Conservation (phyloP, 2,888 invertebrate genomes). For the Odontothrips loti region DNA sequence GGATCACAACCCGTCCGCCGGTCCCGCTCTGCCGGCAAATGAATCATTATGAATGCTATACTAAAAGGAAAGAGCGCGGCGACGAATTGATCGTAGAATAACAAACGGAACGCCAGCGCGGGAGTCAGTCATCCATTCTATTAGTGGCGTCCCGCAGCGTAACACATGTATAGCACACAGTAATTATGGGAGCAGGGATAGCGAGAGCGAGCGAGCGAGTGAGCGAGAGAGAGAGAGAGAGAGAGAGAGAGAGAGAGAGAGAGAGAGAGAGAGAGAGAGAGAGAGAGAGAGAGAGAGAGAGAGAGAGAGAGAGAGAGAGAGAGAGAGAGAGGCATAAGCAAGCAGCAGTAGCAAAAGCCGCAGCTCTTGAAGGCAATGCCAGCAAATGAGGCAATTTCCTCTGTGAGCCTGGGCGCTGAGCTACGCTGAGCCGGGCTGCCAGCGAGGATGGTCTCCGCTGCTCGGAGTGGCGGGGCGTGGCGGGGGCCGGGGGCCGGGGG, state of each 20-base stretch:
- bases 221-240: not conserved
- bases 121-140: not conserved
- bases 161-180: slow-evolving; percentile 2
- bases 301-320: slow-evolving; percentile 11
- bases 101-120: too few species aligned
- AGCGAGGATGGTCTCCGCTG: not conserved
- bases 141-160: not conserved
- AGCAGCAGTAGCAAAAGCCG: slow-evolving; percentile 19
- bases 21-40: too few species aligned
- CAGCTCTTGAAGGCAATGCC: slow-evolving; percentile 24
- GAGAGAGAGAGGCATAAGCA: not conserved
- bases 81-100: too few species aligned
- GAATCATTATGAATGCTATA: too few species aligned
- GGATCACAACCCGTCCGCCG: too few species aligned
- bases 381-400: slow-evolving; percentile 26
- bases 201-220: not conserved
- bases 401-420: slow-evolving; percentile 9
- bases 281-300: not conserved
- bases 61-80: too few species aligned
- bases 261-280: too few species aligned
- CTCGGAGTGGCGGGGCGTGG: too few species aligned
- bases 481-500: not conserved
- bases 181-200: not conserved
- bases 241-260: not conserved
- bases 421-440: not conserved